Evolutionary conservation across 2,797 vertebrate species (phyloP), one percentile per base, ranked within the genome.

Genomic region (Poecilia picta): DNA sequence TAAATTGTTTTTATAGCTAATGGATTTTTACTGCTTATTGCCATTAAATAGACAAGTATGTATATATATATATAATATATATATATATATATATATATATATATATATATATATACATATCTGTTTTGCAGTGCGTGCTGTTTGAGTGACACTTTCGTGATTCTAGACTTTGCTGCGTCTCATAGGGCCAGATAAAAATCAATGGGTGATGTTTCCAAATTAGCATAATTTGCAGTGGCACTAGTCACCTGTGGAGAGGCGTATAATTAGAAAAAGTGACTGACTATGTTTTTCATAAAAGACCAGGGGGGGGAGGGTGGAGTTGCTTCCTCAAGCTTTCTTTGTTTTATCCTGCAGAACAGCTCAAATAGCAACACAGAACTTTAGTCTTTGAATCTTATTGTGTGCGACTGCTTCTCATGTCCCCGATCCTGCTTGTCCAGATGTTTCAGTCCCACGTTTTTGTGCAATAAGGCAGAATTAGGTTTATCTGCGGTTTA

Each of bases 211-310:
- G 31, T 62, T 39, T 6, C 28, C 4, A 39, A 51, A 73, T 39
- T 39, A 39, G 33, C 72, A 36, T 51, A 33, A 53, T 73, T 43
- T 53, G 15, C 72, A 43, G 51, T n/a, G 36, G 73, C 23, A 28
- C 25, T 57, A 41, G 23, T 41, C 23, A 74, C 73, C 31, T 43
- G 49, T 73, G 72, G 49, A 53, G 49, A 74, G 73, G 51, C 20
- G 7, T 74, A 33, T 51, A 57, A 57, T 74, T 41, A 43, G 55
- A n/a, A 45, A 75, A 59, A 59, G 23, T 16, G 25, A n/a, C 51
- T 74, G 13, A 41, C 55, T 57, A n/a, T 7, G 16, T 41, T 15
- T 55, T 4, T 41, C 33, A 3, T n/a, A 25, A 45, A 20, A 18
- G n/a, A 31, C 25, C 8, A 10, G 46, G 12, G 11, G 28, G 31